Evolutionary conservation across 1,140 invertebrate genomes (phyloP).

Genomic region (Armadillidium nasatum): DNA sequence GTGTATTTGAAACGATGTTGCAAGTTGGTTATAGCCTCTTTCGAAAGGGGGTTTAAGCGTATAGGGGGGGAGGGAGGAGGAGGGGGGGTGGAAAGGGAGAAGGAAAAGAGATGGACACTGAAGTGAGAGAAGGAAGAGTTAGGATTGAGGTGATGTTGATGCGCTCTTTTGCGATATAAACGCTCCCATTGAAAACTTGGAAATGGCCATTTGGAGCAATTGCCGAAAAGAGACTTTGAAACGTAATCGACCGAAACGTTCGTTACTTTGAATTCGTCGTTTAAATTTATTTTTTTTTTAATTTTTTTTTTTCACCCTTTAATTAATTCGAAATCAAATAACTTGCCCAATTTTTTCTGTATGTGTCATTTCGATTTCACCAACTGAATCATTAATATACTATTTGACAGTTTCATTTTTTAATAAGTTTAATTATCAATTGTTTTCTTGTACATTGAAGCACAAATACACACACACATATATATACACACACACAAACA

Average conservation of each 20-base stretch:
- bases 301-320: background rate
- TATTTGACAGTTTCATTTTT: too few species aligned
- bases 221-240: background rate
- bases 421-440: too few species aligned
- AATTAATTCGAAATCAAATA: too few species aligned
- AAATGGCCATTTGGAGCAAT: background rate
- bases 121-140: slow-evolving; percentile 3
- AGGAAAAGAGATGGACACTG: background rate
- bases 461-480: too few species aligned
- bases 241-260: slow-evolving; percentile 1
- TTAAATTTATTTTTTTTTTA: background rate
- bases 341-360: too few species aligned
- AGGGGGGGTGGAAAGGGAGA: too few species aligned
- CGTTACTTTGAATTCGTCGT: background rate
- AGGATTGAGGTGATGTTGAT: background rate
- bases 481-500: too few species aligned
- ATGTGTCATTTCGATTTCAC: too few species aligned
- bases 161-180: background rate
- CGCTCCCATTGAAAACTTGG: background rate
- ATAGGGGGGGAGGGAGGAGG: too few species aligned
- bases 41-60: too few species aligned
- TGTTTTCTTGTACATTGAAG: too few species aligned
- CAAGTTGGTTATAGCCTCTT: background rate
- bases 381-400: too few species aligned
- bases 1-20: background rate